Evolutionary conservation across 2,797 vertebrate species (phyloP), one percentile per base, ranked within the genome.

Genomic region (Microctenopoma steveboyesi): DNA sequence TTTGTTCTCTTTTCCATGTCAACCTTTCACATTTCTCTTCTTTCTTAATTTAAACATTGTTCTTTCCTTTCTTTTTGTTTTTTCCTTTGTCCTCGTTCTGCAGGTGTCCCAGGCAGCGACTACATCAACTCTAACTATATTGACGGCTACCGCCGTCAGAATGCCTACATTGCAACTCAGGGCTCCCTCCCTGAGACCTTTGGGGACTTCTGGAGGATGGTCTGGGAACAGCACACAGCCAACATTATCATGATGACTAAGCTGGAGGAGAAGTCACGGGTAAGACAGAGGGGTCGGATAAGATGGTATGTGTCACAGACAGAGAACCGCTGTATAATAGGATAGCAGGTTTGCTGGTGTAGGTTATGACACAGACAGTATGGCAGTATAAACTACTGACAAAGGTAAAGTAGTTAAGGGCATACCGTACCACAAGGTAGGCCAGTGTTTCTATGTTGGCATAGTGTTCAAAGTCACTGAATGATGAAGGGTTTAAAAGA

Each of bases 191-290:
- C 98, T 0, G 98, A 99, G 93, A 98, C 97, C 0, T 98, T 98
- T 52, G 95, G 97, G 61, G 98, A 99, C 87, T 99, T 99, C 91
- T 99, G 98, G 98, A 96, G 97, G 86, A 98, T 99, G 97, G 95
- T 99, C 58, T 99, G 98, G 98, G 98, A 99, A 28, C 98, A 98
- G 71, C 94, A 96, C 64, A 96, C 96, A 39, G 97, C 97, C 70
- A 99, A 98, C 43, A 94, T 99, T 3, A 95, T 99, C 85, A 99
- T 99, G 98, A 99, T 99, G 96, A 99, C 98, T 72, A 99, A 98
- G 83, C 89, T 99, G 59, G 98, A 99, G 71, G 98, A 99, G 84
- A 95, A 98, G 79, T 98, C 97, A 62, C 94, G 98, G 96, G 98
- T 99, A 94, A 96, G 95, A 66, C 45, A 18, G 57, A 58, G 33